Percentiles rank a stretch among this genome's conserved stretches.
These are phyloP conservation scores for Falco biarmicus DNA, from an alignment of 2,797 vertebrate genomes.

Conservation along the genomic window DNA sequence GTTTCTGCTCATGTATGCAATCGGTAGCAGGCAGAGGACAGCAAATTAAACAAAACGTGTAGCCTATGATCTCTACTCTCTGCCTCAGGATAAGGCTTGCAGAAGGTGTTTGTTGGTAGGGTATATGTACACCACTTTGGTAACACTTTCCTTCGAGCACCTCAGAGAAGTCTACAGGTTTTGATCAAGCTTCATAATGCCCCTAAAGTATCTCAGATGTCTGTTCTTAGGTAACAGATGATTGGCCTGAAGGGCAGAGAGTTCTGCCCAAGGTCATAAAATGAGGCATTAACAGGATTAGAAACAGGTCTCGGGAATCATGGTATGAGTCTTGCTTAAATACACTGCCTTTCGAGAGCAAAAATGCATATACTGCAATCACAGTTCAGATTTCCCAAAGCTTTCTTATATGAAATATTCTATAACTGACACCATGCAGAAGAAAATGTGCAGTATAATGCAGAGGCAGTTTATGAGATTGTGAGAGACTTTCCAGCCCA, in stretches of 20 bases:
- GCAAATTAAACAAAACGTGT: background rate
- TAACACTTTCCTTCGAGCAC: background rate
- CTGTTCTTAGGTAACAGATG: background rate
- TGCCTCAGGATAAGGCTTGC: background rate
- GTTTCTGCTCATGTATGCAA: background rate
- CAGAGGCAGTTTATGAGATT: constrained; percentile 10
- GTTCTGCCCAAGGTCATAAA: background rate
- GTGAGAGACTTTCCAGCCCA: background rate
- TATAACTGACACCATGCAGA: background rate
- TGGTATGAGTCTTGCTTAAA: background rate
- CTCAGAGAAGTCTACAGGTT: background rate
- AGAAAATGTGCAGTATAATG: background rate
- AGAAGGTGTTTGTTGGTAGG: background rate
- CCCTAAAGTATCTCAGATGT: background rate
- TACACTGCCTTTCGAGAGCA: background rate
- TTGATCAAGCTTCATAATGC: background rate
- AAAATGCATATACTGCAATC: background rate
- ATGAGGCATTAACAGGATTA: background rate
- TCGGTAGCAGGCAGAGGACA: background rate
- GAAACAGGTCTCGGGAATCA: background rate
- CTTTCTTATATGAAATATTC: background rate
- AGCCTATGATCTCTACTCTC: background rate
- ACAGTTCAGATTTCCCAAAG: constrained; percentile 1
- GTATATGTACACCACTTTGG: background rate
- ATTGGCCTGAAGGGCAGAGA: background rate